Evolutionary conservation across 1,140 invertebrate genomes (phyloP), one percentile per base, ranked within the genome.

Genomic region (Aricia agestis): DNA sequence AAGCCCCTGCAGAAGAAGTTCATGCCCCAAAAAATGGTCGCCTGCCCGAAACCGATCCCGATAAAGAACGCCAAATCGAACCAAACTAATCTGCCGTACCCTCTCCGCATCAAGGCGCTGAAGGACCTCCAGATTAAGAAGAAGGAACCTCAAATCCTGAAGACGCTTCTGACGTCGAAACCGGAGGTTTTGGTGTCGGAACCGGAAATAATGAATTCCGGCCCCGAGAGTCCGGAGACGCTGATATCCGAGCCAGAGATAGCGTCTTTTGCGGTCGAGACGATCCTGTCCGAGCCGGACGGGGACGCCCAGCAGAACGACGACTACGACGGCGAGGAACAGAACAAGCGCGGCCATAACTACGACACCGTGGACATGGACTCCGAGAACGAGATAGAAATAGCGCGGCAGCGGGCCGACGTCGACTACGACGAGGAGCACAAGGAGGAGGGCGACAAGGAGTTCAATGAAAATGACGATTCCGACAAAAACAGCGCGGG

Each of bases 181-280:
- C 85, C 88, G 6, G 89, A 92, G 76, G 82, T 89, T 63, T 73
- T 90, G 32, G 83, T 91, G 1, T 89, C 91, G 0, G 92, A 92
- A 72, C 89, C 89, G 18, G 92, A 92, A 82, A 89, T 89, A 67
- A 70, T 92, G 9, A 87, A 90, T 74, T 92, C 90, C 15, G 83
- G 83, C 2, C 90, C 90, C 9, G 92, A 89, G 76, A 92, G 90
- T 74, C 90, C 92, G 0, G 92, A 92, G 73, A 90, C 89, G 36
- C 80, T 92, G 58, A 90, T 92, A 78, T 92, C 92, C 9, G 91
- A 92, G 77, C 89, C 92, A 5, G 92, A 92, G 81, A 87, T 92
- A 58, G 84, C 89, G 6, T 87, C 86, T 15, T 92, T 92, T 69
- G 91, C 92, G 83, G 92, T 92, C 31, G 92, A 92, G 78, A 77